Evolutionary conservation across 2,797 vertebrate genomes (phyloP).

Genomic region (Yasuhikotakia modesta): DNA sequence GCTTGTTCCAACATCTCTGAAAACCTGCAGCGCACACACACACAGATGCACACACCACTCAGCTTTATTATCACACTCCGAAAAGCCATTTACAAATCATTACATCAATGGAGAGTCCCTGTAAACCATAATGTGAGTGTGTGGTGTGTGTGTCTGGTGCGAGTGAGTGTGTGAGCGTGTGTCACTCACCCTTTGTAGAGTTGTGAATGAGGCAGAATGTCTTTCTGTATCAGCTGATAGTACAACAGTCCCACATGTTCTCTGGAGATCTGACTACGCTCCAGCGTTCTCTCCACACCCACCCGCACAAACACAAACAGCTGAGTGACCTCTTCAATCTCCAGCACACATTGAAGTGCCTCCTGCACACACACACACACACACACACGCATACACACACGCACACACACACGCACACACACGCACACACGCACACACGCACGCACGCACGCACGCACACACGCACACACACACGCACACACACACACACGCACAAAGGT

Average conservation of each 20-base stretch:
- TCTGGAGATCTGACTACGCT: slow-evolving; percentile 93
- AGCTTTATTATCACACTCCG: neutral
- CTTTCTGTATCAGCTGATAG: slow-evolving; percentile 86
- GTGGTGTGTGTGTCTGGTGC: no score
- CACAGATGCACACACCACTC: neutral
- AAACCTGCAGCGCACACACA: slow-evolving; percentile 74
- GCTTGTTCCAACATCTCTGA: slow-evolving; percentile 91
- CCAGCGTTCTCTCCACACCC: slow-evolving; percentile 94
- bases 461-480: no score
- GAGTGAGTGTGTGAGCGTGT: neutral
- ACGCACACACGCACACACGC: no score
- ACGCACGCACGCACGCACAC: neutral
- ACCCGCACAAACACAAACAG: slow-evolving; percentile 87
- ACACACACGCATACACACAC: neutral
- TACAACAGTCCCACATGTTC: slow-evolving; percentile 95
- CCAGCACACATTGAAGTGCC: slow-evolving; percentile 92
- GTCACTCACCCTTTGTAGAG: slow-evolving; percentile 88
- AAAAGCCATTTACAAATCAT: neutral
- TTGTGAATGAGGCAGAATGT: slow-evolving; percentile 84
- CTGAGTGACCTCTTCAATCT: slow-evolving; percentile 81
- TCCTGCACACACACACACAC: slow-evolving; percentile 77
- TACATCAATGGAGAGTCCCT: no score
- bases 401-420: no score
- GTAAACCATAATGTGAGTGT: no score
- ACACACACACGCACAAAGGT: no score